Base-by-base conservation (phyloP, 2,113 vertebrate genomes). In the Cynoglossus semilaevis region DNA sequence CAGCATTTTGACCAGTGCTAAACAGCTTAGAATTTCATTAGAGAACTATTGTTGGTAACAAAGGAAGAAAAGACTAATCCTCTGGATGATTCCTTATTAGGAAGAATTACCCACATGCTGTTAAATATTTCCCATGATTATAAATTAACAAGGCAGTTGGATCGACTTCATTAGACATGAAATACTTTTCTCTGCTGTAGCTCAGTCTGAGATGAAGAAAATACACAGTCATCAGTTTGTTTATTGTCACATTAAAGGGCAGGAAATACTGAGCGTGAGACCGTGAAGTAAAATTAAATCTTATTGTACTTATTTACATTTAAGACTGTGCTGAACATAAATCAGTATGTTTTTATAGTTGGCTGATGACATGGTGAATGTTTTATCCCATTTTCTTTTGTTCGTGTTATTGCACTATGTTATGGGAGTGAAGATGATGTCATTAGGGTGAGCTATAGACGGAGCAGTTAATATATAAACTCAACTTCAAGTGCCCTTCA, bases 61-160 rank as follows among this genome's bases (percentile, higher is more conserved):
- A 15, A n/a, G 49, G 49, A 16, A 51, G n/a, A 16, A 10, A 51
- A 16, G 12, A 12, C 15, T 12, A 16, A 51, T 15, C 49, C n/a
- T 15, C 34, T 14, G 34, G 29, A 51, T 35, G 49, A n/a, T 29
- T 29, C 22, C 8, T 35, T 50, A 34, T 50, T 50, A 1, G 7
- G 15, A 50, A 35, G 22, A 50, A 34, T 9, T 48, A 29, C 14
- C 10, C 46, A 9, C 48, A 35, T 15, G 10, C 48, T 35, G 15
- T 34, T 50, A 14, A 35, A 35, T 35, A 15, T 50, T 35, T 50
- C 48, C 48, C 48, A 34, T 35, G 48, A 34, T 50, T 35, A 29
- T n/a, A 50, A 50, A 50, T 15, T 13, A 49, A 49, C 19, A 49
- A 15, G 47, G 12, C 12, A 19, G 46, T 22, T 18, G 13, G 46